phyloP scores from a whole-genome alignment of 2,113 vertebrate genomes.

The Anhinga rufa region DNA sequence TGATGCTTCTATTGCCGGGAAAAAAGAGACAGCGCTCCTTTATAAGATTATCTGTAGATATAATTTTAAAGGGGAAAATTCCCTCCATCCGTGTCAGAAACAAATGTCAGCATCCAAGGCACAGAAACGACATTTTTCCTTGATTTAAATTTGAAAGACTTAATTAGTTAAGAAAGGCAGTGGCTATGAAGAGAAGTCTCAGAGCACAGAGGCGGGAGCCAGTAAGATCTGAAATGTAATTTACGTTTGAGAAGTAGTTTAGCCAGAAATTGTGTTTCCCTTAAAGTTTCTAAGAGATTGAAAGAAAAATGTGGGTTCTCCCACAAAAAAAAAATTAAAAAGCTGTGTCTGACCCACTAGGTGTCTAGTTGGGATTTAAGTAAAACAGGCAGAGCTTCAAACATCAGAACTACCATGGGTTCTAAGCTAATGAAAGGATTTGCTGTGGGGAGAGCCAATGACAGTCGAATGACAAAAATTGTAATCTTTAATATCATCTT shows the following conservation, averaged over 20 bases:
- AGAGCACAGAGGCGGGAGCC: neutral
- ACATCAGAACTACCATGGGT: neutral
- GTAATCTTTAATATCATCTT: neutral
- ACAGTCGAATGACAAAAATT: neutral
- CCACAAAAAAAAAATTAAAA: neutral
- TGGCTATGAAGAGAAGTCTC: neutral
- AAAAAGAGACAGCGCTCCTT: neutral
- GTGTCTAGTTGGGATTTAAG: neutral
- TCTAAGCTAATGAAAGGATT: neutral
- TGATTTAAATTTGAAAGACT: neutral
- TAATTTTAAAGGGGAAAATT: neutral
- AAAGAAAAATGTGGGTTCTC: neutral
- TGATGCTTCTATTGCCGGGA: neutral
- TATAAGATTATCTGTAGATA: neutral
- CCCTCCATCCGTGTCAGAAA: neutral
- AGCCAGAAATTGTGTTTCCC: neutral
- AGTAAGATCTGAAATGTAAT: neutral
- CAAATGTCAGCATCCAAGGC: neutral
- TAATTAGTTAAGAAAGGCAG: neutral
- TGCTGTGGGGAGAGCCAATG: neutral
- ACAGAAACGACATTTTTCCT: neutral
- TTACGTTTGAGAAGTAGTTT: neutral
- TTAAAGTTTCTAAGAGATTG: neutral
- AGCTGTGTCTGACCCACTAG: neutral
- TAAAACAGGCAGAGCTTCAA: neutral